Conservation (phyloP, 2,113 vertebrate genomes). For the Eira barbara region DNA sequence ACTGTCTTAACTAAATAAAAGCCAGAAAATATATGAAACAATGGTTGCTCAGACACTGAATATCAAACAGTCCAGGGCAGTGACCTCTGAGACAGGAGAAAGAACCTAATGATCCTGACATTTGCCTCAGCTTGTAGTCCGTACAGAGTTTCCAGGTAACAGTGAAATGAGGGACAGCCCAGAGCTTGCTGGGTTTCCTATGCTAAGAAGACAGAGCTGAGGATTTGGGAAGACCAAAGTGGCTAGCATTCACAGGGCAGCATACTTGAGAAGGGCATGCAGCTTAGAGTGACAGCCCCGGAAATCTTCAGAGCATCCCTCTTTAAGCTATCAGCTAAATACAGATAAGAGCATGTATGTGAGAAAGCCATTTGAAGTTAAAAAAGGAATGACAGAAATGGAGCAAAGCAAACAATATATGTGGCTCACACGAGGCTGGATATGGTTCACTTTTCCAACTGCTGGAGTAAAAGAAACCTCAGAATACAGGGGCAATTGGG, state of each 20-base stretch:
- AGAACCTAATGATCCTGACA: neutral
- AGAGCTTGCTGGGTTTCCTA: neutral
- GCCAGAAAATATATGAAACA: neutral
- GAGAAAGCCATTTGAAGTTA: neutral
- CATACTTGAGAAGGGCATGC: neutral
- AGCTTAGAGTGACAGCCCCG: neutral
- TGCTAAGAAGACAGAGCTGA: neutral
- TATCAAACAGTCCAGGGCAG: neutral
- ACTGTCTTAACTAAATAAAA: neutral
- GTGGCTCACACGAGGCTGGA: neutral
- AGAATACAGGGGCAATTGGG: neutral
- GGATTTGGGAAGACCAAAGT: neutral
- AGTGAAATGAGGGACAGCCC: neutral
- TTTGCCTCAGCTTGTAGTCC: neutral
- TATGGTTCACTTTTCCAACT: neutral
- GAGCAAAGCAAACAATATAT: neutral
- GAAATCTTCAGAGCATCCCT: neutral
- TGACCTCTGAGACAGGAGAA: neutral
- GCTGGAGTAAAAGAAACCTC: neutral
- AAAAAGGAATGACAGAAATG: neutral
- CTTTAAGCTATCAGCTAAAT: neutral
- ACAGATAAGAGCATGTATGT: neutral
- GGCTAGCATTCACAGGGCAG: neutral
- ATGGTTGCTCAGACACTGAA: neutral
- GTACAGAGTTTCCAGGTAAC: neutral